Evolutionary conservation across 2,888 invertebrate genomes (phyloP), one percentile per base, ranked within the genome.

Genomic region (Eugnorisma glareosa): DNA sequence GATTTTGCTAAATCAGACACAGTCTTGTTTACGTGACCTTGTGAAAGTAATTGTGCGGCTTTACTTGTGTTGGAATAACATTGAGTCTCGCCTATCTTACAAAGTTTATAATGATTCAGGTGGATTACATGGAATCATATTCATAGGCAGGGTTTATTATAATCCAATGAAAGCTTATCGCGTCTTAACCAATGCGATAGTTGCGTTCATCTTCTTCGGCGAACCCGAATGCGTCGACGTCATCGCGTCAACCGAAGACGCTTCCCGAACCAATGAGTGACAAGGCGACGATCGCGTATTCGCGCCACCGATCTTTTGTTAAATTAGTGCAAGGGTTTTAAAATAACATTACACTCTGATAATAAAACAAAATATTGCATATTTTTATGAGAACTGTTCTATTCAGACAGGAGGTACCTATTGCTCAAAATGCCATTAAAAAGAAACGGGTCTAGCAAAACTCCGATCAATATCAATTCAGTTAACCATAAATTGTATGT

Each of bases 401-500:
- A 1, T 69, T 73, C 11, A 48, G 40, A 76, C 40, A 70, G n/a
- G n/a, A n/a, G n/a, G 45, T 28, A 68, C n/a, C 18, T 31, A 24
- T 70, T 28, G 35, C 13, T 35, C 51, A n/a, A 63, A 82, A 54
- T 24, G 13, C 61, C 18, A 45, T 71, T 28, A 45, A 67, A 72
- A 67, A 79, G 13, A 71, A 66, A 66, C 68, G 48, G 24, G 54
- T 75, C 18, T 43, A 24, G 13, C 75, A 69, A 75, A 54, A 74
- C 35, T 15, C 21, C 24, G 18, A 76, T 67, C 79, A 86, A 73
- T 76, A 76, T 85, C 67, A 66, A 82, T 66, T 54, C 35, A 71
- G n/a, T 48, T 64, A 57, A 67, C 48, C 69, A 74, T 82, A 81
- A 75, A 79, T 71, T 75, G 48, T 70, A 83, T 75, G 37, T 73